Base-by-base conservation (phyloP, 2,888 invertebrate species). In the Imbricaverruca yamaguchii region DNA sequence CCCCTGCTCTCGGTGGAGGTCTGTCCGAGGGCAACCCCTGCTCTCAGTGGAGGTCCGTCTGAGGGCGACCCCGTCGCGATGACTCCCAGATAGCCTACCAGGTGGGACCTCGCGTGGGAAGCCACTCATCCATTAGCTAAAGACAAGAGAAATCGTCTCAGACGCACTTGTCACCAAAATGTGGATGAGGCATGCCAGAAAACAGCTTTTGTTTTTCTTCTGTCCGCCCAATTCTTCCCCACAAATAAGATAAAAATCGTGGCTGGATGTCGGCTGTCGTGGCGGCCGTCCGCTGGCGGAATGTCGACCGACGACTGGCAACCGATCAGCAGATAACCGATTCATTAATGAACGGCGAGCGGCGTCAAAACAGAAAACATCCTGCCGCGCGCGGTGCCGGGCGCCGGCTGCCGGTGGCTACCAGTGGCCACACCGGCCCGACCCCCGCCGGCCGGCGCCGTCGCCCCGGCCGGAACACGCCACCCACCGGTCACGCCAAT, bases 151-250 rank as follows among this genome's bases (percentile, higher is more conserved):
- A 74, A 74, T 74, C 21, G 74, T 55, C 74, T 55, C 21, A 7
- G 55, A 21, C 74, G 53, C 55, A 10, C 74, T 10, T 74, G 74
- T 74, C 74, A 74, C 74, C 74, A 74, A 74, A 74, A 74, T 21
- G 74, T 21, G 53, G 74, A 74, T 55, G 74, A 74, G 74, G 74
- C 53, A 74, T 55, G 55, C 74, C 74, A 74, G 74, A 74, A 74
- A 74, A 74, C 74, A 74, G 74, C 74, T 74, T 69, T 74, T 74
- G 74, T 74, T 74, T 74, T 74, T 74, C 74, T 55, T 74, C 74
- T 53, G 74, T 21, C 53, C 55, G 53, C 11, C 74, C 74, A 74
- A 21, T 74, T 74, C 74, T 55, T 74, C 55, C 74, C 74, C 74
- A 74, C 74, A 53, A 55, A 74, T 74, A 53, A 55, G 74, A 74